These are phyloP conservation scores for Momotus momota DNA, from an alignment of 2,797 vertebrate genomes.

Conservation along the genomic window DNA sequence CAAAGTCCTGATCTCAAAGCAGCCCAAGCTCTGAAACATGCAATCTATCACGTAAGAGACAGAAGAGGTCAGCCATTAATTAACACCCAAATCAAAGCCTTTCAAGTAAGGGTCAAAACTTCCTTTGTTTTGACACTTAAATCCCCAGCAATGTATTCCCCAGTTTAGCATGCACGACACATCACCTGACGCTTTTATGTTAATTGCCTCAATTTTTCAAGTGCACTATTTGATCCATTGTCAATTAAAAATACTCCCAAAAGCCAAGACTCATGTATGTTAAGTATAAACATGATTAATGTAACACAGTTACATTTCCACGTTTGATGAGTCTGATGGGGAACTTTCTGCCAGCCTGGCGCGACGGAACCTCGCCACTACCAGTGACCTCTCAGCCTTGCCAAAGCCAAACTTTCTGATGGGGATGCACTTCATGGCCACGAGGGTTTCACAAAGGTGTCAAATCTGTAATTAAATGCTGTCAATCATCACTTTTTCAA, in stretches of 20 bases:
- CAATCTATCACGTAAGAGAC: constrained; percentile 57
- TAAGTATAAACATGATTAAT: constrained; percentile 88
- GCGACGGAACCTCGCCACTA: background rate
- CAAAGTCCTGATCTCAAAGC: background rate
- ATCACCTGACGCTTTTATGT: constrained; percentile 75
- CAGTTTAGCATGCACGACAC: constrained; percentile 64
- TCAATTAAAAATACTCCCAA: constrained; percentile 90
- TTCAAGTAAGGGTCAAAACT: constrained; percentile 74
- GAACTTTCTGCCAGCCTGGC: constrained; percentile 20
- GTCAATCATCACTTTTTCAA: background rate
- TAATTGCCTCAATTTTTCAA: constrained; percentile 97
- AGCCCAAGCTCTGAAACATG: constrained; percentile 30
- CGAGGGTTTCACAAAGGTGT: background rate
- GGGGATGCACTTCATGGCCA: background rate
- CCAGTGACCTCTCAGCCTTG: background rate
- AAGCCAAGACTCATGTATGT: constrained; percentile 82
- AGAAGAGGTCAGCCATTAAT: constrained; percentile 76
- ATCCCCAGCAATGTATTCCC: constrained; percentile 51
- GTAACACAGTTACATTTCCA: constrained; percentile 71
- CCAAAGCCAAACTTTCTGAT: background rate
- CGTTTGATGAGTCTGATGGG: constrained; percentile 76
- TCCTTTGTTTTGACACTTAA: constrained; percentile 81
- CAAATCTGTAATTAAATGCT: background rate
- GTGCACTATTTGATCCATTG: constrained; percentile 89
- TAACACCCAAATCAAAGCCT: constrained; percentile 77